phyloP scores from a whole-genome alignment of 2,113 vertebrate species.

The Egretta garzetta region DNA sequence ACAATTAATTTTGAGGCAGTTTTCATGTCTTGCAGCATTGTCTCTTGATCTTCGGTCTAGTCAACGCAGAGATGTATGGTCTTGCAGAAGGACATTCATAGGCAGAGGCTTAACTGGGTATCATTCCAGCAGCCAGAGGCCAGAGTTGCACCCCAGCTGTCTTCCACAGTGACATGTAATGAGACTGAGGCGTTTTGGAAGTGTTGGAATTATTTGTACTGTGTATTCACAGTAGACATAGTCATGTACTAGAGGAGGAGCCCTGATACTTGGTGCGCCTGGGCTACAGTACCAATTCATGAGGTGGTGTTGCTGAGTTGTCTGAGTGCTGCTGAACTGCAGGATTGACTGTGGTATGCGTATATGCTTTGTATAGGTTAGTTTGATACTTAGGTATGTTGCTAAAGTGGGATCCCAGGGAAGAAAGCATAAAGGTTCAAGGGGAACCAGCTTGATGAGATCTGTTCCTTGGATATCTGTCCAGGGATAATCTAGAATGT shows the following conservation, averaged over 20 bases:
- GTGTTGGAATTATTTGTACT: neutral
- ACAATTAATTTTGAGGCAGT: neutral
- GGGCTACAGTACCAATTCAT: neutral
- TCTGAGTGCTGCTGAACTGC: neutral
- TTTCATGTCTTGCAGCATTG: neutral
- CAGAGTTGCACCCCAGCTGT: neutral
- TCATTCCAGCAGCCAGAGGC: neutral
- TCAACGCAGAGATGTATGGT: neutral
- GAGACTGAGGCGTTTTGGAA: neutral
- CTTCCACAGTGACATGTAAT: rapidly evolving
- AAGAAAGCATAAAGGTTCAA: neutral
- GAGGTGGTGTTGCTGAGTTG: neutral
- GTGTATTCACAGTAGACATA: rapidly evolving
- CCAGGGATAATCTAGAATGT: neutral
- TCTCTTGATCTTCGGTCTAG: neutral
- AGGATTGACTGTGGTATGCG: neutral
- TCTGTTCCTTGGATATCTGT: neutral
- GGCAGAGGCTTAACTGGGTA: neutral
- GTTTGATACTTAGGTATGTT: neutral
- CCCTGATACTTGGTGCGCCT: rapidly evolving
- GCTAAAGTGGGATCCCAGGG: neutral
- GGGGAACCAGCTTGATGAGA: neutral
- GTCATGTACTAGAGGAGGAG: neutral
- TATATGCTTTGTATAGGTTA: neutral
- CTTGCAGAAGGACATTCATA: rapidly evolving